These are phyloP conservation scores for Leptoclinus maculatus DNA, from an alignment of 2,797 vertebrate species.

Conservation along the genomic window DNA sequence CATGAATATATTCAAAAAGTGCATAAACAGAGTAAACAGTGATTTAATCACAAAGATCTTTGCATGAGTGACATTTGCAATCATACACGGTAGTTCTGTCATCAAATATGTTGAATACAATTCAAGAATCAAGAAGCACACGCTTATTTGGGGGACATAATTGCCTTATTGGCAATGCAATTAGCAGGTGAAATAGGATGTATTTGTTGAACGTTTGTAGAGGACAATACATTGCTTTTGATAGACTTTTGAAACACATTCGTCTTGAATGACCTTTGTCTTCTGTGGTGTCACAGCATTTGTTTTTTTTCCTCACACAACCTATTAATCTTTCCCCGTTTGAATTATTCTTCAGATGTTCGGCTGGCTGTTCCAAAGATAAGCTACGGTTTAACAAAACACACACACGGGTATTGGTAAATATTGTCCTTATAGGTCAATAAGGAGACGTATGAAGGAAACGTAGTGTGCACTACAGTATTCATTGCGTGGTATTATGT, in stretches of 20 bases:
- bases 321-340: not conserved
- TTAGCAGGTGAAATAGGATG: rapidly evolving
- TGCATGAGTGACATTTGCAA: not conserved
- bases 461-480: not conserved
- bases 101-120: not conserved
- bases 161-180: not conserved
- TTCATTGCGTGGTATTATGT: slow-evolving; percentile 20
- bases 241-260: slow-evolving; percentile 5
- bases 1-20: not conserved
- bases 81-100: not conserved
- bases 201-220: not conserved
- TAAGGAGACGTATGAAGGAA: slow-evolving; percentile 1
- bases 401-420: not conserved
- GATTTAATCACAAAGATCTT: not conserved
- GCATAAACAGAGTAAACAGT: not conserved
- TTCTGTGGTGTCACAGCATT: not conserved
- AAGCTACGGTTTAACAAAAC: slow-evolving; percentile 26
- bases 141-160: not conserved
- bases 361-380: not conserved
- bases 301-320: not conserved
- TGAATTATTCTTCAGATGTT: not conserved
- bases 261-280: not conserved
- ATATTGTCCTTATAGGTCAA: not conserved
- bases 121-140: not conserved
- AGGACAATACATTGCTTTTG: not conserved